Percentiles rank a stretch among this genome's conserved stretches.
Evolutionary conservation across 2,113 vertebrate species (phyloP).

Genomic region (Echinops telfairi): DNA sequence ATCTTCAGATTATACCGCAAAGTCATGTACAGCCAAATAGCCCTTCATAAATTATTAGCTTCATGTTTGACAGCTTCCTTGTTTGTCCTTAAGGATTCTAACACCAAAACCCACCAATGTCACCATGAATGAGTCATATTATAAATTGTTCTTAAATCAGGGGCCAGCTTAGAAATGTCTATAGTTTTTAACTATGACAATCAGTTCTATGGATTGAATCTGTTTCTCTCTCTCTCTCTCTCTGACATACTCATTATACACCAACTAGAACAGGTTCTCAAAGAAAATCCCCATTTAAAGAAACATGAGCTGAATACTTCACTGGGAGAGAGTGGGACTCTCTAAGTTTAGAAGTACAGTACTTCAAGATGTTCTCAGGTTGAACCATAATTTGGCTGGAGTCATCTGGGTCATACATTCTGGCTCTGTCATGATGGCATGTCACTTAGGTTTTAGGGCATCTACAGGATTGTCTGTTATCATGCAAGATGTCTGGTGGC

Average conservation of each 20-base stretch:
- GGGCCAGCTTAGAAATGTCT: conserved; percentile 2
- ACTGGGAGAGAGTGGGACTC: not conserved
- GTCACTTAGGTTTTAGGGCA: not conserved
- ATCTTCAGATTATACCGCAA: not conserved
- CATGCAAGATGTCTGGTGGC: not conserved
- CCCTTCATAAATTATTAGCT: conserved; percentile 30
- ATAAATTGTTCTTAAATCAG: conserved; percentile 23
- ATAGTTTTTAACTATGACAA: not conserved
- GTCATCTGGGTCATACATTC: not conserved
- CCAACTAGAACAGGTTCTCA: not conserved
- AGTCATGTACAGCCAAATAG: conserved; percentile 44
- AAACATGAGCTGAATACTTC: not conserved
- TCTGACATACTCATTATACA: not conserved
- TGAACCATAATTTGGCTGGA: not conserved
- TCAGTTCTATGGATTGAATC: not conserved
- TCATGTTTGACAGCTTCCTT: conserved; percentile 10
- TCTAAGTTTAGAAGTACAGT: not conserved
- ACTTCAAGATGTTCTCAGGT: conserved; percentile 8
- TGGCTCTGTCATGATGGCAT: not conserved
- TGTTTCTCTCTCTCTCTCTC: not conserved
- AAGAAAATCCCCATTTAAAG: not conserved
- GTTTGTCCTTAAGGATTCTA: conserved; percentile 5
- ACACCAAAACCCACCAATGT: not conserved
- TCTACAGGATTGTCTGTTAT: not conserved
- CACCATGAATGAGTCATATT: not conserved